A percentile compares a stretch with the other conserved stretches of the same genome.
Evolutionary conservation across 2,888 invertebrate genomes (phyloP).

Genomic region (Xiphydria camelus): DNA sequence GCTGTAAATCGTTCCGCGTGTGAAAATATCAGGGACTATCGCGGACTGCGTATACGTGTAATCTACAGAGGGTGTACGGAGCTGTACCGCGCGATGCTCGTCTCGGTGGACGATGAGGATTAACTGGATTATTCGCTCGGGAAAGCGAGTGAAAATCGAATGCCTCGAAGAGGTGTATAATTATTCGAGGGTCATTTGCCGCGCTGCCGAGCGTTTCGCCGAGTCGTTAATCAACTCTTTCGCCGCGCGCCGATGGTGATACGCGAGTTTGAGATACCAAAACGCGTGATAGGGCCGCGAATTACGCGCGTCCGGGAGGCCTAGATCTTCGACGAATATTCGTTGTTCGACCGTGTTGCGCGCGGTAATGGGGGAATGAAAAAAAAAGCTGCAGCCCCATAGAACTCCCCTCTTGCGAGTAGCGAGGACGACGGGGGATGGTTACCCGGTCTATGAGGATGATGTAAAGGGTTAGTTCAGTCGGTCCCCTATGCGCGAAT

Average conservation of each 20-base stretch:
- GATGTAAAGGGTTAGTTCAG: slow-evolving; percentile 21
- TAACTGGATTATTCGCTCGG: not conserved
- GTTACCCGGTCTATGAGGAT: slow-evolving; percentile 14
- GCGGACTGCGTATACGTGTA: too few relatives aligned
- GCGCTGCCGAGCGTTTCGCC: too few relatives aligned
- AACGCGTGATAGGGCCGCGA: too few relatives aligned
- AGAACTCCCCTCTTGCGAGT: slow-evolving; percentile 5
- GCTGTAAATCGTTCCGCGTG: slow-evolving; percentile 17
- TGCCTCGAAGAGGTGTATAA: not conserved
- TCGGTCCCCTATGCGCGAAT: not conserved
- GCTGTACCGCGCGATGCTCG: not conserved
- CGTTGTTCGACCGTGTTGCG: too few relatives aligned
- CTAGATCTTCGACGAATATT: too few relatives aligned
- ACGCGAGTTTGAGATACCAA: too few relatives aligned
- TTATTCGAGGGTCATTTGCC: not conserved
- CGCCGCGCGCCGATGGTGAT: too few relatives aligned
- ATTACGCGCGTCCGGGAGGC: too few relatives aligned
- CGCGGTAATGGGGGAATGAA: not conserved
- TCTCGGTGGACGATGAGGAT: not conserved
- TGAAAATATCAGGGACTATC: slow-evolving; percentile 3
- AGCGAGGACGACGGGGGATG: slow-evolving; percentile 16
- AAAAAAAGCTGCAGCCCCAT: not conserved
- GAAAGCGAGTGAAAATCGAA: not conserved
- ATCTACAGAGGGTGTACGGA: too few relatives aligned
- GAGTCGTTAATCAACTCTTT: too few relatives aligned